A percentile compares a stretch with the other conserved stretches of the same genome.
phyloP scores from a whole-genome alignment of 1,140 invertebrate species.

The Drosophila ogumai region DNA sequence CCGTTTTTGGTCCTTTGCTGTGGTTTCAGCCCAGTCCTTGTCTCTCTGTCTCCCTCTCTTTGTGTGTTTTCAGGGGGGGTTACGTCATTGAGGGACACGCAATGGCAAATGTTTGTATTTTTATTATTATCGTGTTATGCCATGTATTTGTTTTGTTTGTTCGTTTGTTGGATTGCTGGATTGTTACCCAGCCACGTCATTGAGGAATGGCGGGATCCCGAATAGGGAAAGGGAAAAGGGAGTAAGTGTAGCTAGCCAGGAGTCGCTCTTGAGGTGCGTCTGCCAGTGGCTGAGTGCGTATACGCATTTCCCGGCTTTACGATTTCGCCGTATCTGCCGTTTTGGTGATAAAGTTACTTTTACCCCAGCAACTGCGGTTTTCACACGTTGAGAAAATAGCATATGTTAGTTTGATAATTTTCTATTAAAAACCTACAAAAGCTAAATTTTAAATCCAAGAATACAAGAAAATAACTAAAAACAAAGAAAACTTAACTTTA shows the following conservation, averaged over 20 bases:
- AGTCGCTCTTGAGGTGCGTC: constrained; percentile 31
- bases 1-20: constrained; percentile 14
- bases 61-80: constrained; percentile 37
- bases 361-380: background rate
- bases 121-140: constrained; percentile 59
- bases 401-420: no score
- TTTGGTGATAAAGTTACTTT: constrained; percentile 30
- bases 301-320: constrained; percentile 22
- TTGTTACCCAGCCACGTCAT: constrained; percentile 43
- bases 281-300: background rate
- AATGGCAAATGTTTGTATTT: constrained; percentile 71
- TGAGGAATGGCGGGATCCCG: constrained; percentile 8
- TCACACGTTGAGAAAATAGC: background rate
- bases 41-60: background rate
- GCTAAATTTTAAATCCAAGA: no score
- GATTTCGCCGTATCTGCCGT: constrained; percentile 22
- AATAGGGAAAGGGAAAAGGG: background rate
- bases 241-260: background rate
- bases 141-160: constrained; percentile 47
- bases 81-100: constrained; percentile 76
- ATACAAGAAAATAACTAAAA: background rate
- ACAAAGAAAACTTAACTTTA: background rate
- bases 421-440: no score
- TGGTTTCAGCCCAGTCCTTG: constrained; percentile 18
- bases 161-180: constrained; percentile 53